A percentile compares a stretch with the other conserved stretches of the same genome.
Conservation (phyloP, 2,113 vertebrate genomes). For the Crotalus tigris region DNA sequence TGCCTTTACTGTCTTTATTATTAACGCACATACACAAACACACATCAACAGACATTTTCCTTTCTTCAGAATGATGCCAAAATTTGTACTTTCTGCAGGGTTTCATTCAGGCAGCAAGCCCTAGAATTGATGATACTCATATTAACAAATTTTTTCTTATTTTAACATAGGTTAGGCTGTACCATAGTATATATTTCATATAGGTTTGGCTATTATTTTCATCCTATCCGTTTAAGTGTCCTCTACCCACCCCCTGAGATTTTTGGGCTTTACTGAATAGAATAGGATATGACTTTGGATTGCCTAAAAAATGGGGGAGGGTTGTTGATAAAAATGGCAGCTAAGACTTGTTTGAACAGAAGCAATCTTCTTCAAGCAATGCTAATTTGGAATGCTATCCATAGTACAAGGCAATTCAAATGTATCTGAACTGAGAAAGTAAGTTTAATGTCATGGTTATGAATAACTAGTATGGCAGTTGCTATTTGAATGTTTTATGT, state of each 20-base stretch:
- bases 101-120: neutral
- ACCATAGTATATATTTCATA: neutral
- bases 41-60: neutral
- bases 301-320: neutral
- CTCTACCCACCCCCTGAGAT: neutral
- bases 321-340: neutral
- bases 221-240: neutral
- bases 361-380: neutral
- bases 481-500: neutral
- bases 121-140: neutral
- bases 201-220: neutral
- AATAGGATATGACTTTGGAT: neutral
- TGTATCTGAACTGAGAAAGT: neutral
- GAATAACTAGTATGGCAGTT: neutral
- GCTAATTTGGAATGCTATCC: neutral
- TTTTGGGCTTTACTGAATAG: neutral
- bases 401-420: neutral
- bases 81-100: neutral
- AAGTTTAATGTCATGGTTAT: neutral
- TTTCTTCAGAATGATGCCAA: neutral
- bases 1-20: neutral
- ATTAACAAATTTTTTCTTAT: neutral
- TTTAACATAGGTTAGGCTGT: neutral
- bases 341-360: neutral
- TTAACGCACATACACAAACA: neutral